Evolutionary conservation across 2,113 vertebrate genomes (phyloP).

Genomic region (Marmota monax): DNA sequence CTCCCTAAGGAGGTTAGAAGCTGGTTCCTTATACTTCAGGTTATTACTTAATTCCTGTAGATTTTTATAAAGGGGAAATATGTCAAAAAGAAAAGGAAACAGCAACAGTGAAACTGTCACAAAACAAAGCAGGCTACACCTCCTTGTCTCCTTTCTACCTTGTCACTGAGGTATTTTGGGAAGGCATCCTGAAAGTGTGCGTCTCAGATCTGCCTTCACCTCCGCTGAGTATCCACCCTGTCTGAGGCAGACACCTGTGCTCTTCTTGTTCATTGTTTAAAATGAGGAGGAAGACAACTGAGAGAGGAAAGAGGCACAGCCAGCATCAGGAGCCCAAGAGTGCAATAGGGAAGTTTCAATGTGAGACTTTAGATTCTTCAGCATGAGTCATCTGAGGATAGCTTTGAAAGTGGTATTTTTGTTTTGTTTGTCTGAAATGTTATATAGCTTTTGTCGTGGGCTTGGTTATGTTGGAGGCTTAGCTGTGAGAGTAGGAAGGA

Average conservation of each 20-base stretch:
- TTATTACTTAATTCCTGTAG: neutral
- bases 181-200: fast-evolving
- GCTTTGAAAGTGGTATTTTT: neutral
- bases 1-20: neutral
- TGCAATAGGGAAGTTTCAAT: neutral
- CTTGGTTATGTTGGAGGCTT: neutral
- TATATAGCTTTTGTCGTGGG: neutral
- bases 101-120: neutral
- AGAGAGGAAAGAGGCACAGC: neutral
- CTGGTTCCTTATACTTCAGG: neutral
- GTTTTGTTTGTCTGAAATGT: conserved; percentile 10
- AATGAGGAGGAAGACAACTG: neutral
- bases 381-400: neutral
- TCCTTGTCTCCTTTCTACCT: neutral
- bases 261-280: neutral
- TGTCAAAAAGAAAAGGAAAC: neutral
- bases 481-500: neutral
- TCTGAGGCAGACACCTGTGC: neutral
- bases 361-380: neutral
- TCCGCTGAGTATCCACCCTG: fast-evolving
- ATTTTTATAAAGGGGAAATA: neutral
- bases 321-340: neutral
- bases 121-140: neutral
- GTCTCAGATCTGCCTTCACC: fast-evolving
- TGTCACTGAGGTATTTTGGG: neutral